Evolutionary conservation across 2,797 vertebrate genomes (phyloP).

Genomic region (Babyrousa celebensis): DNA sequence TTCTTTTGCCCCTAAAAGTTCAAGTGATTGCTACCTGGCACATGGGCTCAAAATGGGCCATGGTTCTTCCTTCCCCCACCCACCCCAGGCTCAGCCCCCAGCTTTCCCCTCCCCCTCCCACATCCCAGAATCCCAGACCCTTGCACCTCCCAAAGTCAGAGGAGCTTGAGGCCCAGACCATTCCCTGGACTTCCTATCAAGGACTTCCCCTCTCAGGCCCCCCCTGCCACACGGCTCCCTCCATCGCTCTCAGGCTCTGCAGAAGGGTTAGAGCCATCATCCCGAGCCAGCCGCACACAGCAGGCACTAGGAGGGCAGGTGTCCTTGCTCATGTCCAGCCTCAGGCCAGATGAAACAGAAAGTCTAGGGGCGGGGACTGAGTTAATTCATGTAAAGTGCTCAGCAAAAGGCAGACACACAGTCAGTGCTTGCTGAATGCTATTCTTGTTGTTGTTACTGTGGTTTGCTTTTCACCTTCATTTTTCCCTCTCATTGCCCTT

Average conservation of each 20-base stretch:
- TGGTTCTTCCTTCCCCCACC: not conserved
- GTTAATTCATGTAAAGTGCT: not conserved
- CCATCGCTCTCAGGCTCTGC: too few relatives aligned
- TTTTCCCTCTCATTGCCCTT: not conserved
- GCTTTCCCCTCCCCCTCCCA: not conserved
- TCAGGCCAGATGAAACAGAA: not conserved
- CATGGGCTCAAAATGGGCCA: not conserved
- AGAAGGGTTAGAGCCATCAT: not conserved
- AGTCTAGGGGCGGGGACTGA: not conserved
- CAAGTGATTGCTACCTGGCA: not conserved
- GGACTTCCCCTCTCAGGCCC: too few relatives aligned
- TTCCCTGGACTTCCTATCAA: not conserved
- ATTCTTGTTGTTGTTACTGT: not conserved
- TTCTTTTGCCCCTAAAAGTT: not conserved
- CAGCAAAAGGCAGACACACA: too few relatives aligned
- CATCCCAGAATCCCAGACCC: not conserved
- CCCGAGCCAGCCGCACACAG: not conserved
- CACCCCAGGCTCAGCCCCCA: accelerated
- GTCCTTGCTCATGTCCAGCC: not conserved
- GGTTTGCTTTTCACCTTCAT: not conserved
- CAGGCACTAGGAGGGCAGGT: not conserved
- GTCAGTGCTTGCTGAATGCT: not conserved
- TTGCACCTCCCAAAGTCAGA: not conserved
- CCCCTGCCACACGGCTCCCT: too few relatives aligned
- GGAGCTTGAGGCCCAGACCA: not conserved